phyloP scores from a whole-genome alignment of 1,140 invertebrate genomes.

The Panulirus ornatus region DNA sequence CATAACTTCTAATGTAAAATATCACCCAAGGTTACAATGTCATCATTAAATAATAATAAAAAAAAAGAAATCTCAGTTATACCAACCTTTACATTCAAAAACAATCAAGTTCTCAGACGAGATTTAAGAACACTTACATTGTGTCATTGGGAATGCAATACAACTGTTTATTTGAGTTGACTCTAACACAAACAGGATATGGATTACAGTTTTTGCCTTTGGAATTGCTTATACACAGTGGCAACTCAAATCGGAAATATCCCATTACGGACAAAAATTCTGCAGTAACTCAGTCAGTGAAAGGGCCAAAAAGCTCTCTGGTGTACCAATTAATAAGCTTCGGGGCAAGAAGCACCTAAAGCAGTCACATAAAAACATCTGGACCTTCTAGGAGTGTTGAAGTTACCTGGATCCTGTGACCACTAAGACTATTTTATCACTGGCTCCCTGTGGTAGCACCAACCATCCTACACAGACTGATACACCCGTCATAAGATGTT shows the following conservation, averaged over 20 bases:
- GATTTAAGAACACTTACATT: slow-evolving; percentile 47
- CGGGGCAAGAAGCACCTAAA: slow-evolving; percentile 64
- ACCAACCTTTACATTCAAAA: slow-evolving; percentile 47
- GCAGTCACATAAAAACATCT: slow-evolving; percentile 44
- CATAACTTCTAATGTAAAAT: slow-evolving; percentile 34
- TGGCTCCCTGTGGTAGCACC: too few relatives aligned
- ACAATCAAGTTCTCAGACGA: slow-evolving; percentile 46
- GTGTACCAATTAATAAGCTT: slow-evolving; percentile 43
- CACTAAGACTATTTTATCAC: not conserved
- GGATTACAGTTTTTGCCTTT: not conserved
- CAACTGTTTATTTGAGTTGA: slow-evolving; percentile 18
- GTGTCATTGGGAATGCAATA: slow-evolving; percentile 11
- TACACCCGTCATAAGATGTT: not conserved
- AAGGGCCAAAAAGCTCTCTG: slow-evolving; percentile 1
- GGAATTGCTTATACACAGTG: not conserved
- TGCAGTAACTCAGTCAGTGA: slow-evolving; percentile 46
- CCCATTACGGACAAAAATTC: slow-evolving; percentile 20
- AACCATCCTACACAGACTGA: not conserved
- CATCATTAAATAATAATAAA: slow-evolving; percentile 29
- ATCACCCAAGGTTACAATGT: slow-evolving; percentile 44
- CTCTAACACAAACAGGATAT: slow-evolving; percentile 18
- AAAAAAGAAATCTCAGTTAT: slow-evolving; percentile 28
- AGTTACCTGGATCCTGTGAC: not conserved
- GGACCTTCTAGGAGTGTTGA: not conserved
- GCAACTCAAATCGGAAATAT: slow-evolving; percentile 15